phyloP scores from a whole-genome alignment of 2,113 vertebrate genomes.

The Pholis gunnellus region DNA sequence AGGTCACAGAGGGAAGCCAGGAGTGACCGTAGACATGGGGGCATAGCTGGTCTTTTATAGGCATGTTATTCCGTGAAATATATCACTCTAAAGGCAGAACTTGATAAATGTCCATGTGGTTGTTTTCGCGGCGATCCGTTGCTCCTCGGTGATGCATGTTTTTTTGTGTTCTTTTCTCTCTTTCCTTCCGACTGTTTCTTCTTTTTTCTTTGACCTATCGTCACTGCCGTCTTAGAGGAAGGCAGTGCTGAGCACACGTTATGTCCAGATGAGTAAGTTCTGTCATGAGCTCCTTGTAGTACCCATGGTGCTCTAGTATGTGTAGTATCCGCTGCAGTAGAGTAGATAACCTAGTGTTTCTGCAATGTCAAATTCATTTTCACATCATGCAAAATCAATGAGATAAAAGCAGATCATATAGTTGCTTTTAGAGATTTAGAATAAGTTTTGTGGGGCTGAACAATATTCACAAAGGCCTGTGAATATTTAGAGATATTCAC shows the following conservation, averaged over 20 bases:
- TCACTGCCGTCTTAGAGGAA: slow-evolving; percentile 89
- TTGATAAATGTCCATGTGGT: slow-evolving; percentile 18
- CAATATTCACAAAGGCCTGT: slow-evolving; percentile 1
- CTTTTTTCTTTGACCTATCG: slow-evolving; percentile 75
- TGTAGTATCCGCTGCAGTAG: slow-evolving; percentile 52
- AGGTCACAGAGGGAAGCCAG: background rate
- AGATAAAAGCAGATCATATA: background rate
- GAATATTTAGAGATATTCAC: background rate
- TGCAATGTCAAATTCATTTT: background rate
- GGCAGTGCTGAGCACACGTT: slow-evolving; percentile 86
- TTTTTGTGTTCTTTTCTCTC: slow-evolving; percentile 46
- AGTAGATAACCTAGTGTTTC: slow-evolving; percentile 23
- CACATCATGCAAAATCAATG: background rate
- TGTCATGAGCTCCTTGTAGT: slow-evolving; percentile 60
- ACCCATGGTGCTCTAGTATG: slow-evolving; percentile 20
- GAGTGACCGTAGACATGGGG: background rate
- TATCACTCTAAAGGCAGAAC: background rate
- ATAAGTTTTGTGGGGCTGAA: slow-evolving; percentile 10
- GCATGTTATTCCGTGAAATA: background rate
- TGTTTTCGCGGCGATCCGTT: slow-evolving; percentile 41
- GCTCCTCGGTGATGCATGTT: slow-evolving; percentile 53
- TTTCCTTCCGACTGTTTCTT: slow-evolving; percentile 37
- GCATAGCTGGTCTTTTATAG: background rate
- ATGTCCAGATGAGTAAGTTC: slow-evolving; percentile 91
- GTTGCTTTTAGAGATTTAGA: background rate